Evolutionary conservation across 2,113 vertebrate species (phyloP).

Genomic region (Turnix velox): DNA sequence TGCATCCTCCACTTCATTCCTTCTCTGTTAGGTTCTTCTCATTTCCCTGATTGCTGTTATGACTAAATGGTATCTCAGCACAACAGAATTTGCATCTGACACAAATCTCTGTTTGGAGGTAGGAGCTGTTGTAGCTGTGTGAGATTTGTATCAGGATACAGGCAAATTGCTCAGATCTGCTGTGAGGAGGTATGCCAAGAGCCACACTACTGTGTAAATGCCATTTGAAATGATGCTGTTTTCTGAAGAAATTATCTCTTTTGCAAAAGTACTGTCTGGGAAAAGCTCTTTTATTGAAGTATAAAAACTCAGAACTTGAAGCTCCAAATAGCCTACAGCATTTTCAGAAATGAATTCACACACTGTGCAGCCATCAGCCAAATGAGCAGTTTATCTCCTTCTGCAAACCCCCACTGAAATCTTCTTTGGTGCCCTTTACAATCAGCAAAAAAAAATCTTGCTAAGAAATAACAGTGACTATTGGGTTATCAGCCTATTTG

Average conservation of each 20-base stretch:
- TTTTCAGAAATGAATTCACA: background rate
- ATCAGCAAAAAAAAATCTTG: background rate
- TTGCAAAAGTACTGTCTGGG: background rate
- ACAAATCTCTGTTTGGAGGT: background rate
- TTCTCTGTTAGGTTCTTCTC: slow-evolving; percentile 21
- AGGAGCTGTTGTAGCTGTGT: background rate
- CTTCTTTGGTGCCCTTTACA: background rate
- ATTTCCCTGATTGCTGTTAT: slow-evolving; percentile 50
- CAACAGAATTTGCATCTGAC: slow-evolving; percentile 33
- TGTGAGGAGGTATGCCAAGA: background rate
- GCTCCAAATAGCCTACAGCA: background rate
- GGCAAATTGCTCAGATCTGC: background rate
- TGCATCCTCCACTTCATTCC: slow-evolving; percentile 18
- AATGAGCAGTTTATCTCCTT: background rate
- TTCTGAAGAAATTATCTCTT: background rate
- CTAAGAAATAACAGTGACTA: background rate
- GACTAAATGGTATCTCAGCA: slow-evolving; percentile 21
- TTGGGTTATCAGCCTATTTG: background rate
- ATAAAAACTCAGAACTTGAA: background rate
- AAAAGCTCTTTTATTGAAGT: background rate
- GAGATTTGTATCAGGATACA: background rate
- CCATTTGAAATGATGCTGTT: background rate
- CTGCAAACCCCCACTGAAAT: background rate
- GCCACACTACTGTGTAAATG: background rate
- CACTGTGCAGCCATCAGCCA: background rate